Evolutionary conservation across 2,888 invertebrate species (phyloP).

Genomic region (Heteromyza rotundicornis): DNA sequence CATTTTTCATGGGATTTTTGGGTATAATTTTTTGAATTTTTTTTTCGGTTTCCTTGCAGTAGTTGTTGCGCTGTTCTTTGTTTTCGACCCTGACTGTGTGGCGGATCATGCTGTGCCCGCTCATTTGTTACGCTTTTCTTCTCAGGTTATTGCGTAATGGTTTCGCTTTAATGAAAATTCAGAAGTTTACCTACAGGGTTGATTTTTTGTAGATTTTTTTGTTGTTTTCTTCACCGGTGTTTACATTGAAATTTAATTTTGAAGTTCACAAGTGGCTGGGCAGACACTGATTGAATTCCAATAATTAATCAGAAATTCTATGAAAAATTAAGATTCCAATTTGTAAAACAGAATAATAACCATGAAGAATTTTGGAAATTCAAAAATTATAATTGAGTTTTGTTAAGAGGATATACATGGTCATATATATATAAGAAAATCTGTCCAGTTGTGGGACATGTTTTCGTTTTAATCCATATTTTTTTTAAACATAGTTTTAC

Average conservation of each 20-base stretch:
- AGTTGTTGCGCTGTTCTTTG: background rate
- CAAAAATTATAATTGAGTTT: too few relatives aligned
- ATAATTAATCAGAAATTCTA: background rate
- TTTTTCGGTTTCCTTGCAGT: too few relatives aligned
- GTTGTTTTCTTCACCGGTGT: background rate
- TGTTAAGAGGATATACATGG: too few relatives aligned
- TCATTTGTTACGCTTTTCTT: slow-evolving; percentile 23
- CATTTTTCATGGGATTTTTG: slow-evolving; percentile 12
- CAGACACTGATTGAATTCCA: background rate
- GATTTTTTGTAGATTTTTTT: background rate
- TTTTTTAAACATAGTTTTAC: too few relatives aligned
- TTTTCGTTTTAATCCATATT: too few relatives aligned
- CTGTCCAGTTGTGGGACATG: too few relatives aligned
- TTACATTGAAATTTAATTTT: background rate
- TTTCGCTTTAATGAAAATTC: background rate
- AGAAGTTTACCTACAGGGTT: background rate
- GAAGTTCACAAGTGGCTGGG: background rate
- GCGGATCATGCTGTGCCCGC: slow-evolving; percentile 9
- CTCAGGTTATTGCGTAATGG: slow-evolving; percentile 9
- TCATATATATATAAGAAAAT: too few relatives aligned
- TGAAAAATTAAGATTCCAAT: background rate
- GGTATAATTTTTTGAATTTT: background rate
- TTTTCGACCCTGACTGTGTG: background rate
- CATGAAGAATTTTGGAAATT: too few relatives aligned
- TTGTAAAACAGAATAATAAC: background rate